phyloP scores from a whole-genome alignment of 2,113 vertebrate genomes.

The Hemichromis elongatus region DNA sequence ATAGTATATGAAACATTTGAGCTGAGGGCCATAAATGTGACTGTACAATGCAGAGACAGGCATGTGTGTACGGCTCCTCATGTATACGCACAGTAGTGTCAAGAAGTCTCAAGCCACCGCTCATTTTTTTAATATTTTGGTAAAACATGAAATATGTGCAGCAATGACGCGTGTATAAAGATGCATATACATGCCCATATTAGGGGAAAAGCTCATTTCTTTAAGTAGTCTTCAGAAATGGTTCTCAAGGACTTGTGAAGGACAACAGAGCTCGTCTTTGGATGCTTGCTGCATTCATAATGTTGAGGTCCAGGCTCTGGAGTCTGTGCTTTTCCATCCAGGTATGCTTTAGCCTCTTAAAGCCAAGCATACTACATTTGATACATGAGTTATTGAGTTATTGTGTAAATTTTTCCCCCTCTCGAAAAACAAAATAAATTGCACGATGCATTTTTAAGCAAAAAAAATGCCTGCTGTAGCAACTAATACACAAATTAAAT shows the following conservation, averaged over 20 bases:
- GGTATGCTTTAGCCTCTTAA: neutral
- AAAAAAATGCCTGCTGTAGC: neutral
- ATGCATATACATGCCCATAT: neutral
- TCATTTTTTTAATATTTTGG: neutral
- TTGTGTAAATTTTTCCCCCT: accelerated
- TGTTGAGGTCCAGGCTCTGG: neutral
- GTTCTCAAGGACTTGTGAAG: neutral
- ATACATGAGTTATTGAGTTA: neutral
- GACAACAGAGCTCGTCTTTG: accelerated
- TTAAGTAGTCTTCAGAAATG: neutral
- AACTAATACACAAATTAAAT: neutral
- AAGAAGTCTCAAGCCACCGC: neutral
- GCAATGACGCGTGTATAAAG: neutral
- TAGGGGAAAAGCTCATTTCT: neutral
- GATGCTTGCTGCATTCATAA: neutral
- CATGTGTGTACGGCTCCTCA: neutral
- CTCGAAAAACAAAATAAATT: accelerated
- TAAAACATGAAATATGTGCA: accelerated
- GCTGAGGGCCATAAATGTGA: neutral
- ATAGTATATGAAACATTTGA: neutral
- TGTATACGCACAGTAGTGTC: neutral
- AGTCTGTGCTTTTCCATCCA: neutral
- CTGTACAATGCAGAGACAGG: accelerated
- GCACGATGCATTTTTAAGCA: neutral
- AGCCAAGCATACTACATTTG: neutral